Conservation (phyloP, 2,888 invertebrate genomes). For the Athalia cordata region DNA sequence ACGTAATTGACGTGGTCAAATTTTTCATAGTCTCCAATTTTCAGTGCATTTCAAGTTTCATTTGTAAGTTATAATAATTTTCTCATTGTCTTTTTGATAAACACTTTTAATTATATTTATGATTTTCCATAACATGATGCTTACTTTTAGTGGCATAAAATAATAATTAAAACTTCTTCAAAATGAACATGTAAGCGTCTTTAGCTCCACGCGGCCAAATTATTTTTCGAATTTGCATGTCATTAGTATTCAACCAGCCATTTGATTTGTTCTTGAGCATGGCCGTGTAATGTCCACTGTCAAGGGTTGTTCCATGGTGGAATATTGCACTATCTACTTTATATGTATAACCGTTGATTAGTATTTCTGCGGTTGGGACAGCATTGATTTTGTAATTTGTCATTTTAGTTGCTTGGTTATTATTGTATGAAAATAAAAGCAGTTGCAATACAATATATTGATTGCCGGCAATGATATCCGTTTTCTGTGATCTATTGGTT, state of each 20-base stretch:
- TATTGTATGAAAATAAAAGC: neutral
- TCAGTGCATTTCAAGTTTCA: too few species aligned
- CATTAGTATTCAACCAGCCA: conserved; percentile 20
- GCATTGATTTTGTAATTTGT: conserved; percentile 30
- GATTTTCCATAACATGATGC: too few species aligned
- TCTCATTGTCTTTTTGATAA: too few species aligned
- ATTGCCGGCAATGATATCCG: neutral
- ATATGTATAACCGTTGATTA: neutral
- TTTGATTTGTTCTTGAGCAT: conserved; percentile 18
- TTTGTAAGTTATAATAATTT: too few species aligned
- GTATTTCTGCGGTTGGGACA: conserved; percentile 17
- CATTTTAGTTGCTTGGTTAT: conserved; percentile 10
- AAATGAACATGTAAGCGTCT: conserved; percentile 37
- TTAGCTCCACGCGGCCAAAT: conserved; percentile 40
- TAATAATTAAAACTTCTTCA: neutral
- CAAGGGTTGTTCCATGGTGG: conserved; percentile 30
- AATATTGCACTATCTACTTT: conserved; percentile 42
- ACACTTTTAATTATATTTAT: too few species aligned
- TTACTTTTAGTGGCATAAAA: too few species aligned
- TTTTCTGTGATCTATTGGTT: neutral
- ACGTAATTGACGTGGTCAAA: too few species aligned
- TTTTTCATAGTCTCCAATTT: too few species aligned
- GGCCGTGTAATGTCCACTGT: conserved; percentile 42
- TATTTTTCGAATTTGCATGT: conserved; percentile 26
- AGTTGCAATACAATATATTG: conserved; percentile 5